phyloP scores from a whole-genome alignment of 1,140 invertebrate genomes.

The Trachelipus rathkii region DNA sequence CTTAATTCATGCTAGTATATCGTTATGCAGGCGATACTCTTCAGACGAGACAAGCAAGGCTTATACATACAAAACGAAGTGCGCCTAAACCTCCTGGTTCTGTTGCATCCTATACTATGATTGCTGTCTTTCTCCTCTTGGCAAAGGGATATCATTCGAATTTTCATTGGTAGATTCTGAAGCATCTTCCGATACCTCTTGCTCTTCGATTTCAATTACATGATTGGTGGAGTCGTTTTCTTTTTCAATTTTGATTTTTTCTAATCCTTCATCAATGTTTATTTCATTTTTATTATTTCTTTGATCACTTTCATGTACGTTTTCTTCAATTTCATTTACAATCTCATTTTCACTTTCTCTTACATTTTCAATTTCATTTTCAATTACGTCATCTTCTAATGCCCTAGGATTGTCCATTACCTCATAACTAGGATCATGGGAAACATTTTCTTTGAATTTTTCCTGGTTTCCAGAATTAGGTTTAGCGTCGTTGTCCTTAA shows the following conservation, averaged over 20 bases:
- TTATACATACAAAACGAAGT: no score
- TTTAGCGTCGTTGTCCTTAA: no score
- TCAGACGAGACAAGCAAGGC: no score
- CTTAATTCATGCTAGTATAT: no score
- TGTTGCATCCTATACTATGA: no score
- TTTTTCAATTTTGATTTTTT: background rate
- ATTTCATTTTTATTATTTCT: background rate
- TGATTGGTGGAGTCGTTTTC: background rate
- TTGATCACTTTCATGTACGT: background rate
- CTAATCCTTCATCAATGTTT: background rate
- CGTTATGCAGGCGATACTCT: no score
- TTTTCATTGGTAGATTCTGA: constrained; percentile 36
- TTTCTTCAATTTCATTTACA: background rate
- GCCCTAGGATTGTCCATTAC: background rate
- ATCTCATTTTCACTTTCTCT: background rate
- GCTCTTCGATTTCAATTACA: background rate
- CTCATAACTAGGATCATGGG: constrained; percentile 2
- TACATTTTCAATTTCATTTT: background rate
- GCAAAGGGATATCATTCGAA: constrained; percentile 27
- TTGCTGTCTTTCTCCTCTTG: constrained; percentile 35
- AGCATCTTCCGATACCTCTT: background rate
- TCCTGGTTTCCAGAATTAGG: no score
- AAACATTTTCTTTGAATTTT: background rate
- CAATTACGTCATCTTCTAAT: background rate
- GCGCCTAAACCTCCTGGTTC: no score